These are phyloP conservation scores for Coendou prehensilis DNA, from an alignment of 2,797 vertebrate genomes.

Conservation along the genomic window DNA sequence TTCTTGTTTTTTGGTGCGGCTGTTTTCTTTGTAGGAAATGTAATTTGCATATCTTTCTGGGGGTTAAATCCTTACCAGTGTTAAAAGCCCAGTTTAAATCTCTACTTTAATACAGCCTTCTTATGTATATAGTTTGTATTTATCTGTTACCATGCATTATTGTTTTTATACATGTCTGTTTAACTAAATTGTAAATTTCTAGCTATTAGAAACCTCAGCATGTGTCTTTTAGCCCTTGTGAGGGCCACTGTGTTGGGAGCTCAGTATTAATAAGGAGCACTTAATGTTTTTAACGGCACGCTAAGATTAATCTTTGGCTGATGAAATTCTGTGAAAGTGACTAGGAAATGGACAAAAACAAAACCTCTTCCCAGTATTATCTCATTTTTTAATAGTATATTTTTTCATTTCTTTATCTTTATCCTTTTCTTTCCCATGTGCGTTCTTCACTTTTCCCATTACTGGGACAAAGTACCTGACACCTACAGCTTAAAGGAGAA, in stretches of 20 bases:
- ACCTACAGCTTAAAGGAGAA: background rate
- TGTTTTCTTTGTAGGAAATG: background rate
- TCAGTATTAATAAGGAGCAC: background rate
- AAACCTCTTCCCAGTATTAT: background rate
- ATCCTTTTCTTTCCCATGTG: background rate
- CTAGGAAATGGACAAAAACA: background rate
- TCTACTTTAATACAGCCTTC: background rate
- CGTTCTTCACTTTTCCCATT: background rate
- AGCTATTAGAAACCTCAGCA: background rate
- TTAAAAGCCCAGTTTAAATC: conserved; percentile 14
- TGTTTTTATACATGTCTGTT: background rate
- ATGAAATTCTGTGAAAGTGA: background rate
- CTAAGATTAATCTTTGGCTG: conserved; percentile 23
- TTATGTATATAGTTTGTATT: background rate
- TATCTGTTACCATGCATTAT: background rate
- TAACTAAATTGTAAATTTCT: background rate
- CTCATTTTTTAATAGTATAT: background rate
- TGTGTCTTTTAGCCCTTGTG: background rate
- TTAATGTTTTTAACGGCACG: conserved; percentile 14
- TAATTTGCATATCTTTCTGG: background rate
- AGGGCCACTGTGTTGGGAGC: background rate
- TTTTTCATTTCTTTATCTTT: conserved; percentile 14
- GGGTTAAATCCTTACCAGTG: background rate
- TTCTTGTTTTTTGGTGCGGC: background rate
- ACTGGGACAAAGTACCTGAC: background rate